Conservation (phyloP, 2,797 vertebrate genomes). For the Vireo griseus region DNA sequence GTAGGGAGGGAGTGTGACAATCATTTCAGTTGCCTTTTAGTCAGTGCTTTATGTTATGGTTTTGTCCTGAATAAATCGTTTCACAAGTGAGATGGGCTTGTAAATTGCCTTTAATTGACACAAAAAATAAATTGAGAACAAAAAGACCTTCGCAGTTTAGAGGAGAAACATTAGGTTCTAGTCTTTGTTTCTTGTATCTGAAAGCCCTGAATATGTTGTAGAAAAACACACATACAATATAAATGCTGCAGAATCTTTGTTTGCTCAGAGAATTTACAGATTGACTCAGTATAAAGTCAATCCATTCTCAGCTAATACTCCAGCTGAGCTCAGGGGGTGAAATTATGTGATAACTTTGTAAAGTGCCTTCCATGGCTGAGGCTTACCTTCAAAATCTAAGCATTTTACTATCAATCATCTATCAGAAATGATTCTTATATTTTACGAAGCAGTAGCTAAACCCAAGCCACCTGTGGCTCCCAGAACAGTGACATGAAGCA, state of each 20-base stretch:
- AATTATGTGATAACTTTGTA: neutral
- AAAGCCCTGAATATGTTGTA: neutral
- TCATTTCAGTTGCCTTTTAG: neutral
- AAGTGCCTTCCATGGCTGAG: neutral
- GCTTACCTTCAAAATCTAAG: neutral
- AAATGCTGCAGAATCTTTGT: neutral
- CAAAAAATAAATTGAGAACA: neutral
- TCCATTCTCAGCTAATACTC: neutral
- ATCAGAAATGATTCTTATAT: neutral
- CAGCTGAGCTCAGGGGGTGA: neutral
- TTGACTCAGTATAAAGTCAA: neutral
- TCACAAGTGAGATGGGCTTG: neutral
- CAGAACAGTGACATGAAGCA: neutral
- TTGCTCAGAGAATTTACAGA: constrained; percentile 5
- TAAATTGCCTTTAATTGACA: neutral
- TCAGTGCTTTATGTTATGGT: neutral
- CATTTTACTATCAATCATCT: neutral
- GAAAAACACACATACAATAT: neutral
- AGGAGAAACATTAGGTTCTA: neutral
- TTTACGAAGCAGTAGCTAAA: neutral
- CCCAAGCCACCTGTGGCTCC: neutral
- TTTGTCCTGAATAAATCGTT: neutral
- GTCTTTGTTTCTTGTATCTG: neutral
- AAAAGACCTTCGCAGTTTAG: neutral
- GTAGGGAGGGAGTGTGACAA: neutral